Conservation (phyloP, 2,797 vertebrate genomes). For the Xyrichtys novacula region DNA sequence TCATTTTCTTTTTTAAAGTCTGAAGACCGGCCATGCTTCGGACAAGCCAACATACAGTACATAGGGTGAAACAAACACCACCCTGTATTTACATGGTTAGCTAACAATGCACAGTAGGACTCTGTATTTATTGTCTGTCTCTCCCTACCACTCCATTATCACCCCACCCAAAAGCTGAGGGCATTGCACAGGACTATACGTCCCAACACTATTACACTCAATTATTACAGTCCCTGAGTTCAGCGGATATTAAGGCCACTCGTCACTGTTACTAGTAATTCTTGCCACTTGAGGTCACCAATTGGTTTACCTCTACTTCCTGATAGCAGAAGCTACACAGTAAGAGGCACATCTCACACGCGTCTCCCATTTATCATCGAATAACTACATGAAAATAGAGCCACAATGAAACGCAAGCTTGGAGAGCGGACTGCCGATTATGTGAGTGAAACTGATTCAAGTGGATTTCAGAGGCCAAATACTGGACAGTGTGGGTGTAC, state of each 20-base stretch:
- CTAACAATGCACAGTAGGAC: conserved; percentile 55
- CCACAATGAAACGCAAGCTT: conserved; percentile 16
- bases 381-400: conserved; percentile 3
- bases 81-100: conserved; percentile 30
- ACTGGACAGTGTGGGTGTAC: conserved; percentile 4
- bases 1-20: background rate
- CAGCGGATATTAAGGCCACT: conserved; percentile 37
- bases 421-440: conserved; percentile 4
- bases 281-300: conserved; percentile 16
- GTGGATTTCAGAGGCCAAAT: conserved; percentile 14
- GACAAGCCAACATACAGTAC: conserved; percentile 19
- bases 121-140: conserved; percentile 46
- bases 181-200: conserved; percentile 29
- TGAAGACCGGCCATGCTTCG: conserved; percentile 12
- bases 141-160: conserved; percentile 50
- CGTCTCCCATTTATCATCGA: conserved; percentile 22
- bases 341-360: background rate
- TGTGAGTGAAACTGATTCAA: conserved; percentile 17
- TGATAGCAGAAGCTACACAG: conserved; percentile 30
- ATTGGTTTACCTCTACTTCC: conserved; percentile 27
- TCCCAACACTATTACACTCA: conserved; percentile 38
- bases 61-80: conserved; percentile 25
- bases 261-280: conserved; percentile 28
- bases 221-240: conserved; percentile 34
- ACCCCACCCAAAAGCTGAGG: conserved; percentile 16